Percentiles rank a stretch among this genome's conserved stretches.
phyloP scores from a whole-genome alignment of 1,140 invertebrate genomes.

The Lanistes nyassanus region DNA sequence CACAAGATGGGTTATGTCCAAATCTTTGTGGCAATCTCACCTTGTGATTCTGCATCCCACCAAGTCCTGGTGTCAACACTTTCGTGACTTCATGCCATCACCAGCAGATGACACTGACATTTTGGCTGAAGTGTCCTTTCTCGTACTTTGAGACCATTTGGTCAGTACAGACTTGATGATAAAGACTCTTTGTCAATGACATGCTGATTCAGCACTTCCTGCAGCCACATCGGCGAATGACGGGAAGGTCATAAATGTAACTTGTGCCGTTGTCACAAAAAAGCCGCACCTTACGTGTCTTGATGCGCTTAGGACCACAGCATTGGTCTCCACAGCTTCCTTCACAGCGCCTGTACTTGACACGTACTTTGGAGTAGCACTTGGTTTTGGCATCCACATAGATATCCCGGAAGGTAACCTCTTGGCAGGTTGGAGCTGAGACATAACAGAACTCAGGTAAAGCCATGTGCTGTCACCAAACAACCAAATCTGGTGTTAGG shows the following conservation, averaged over 20 bases:
- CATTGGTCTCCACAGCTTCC: slow-evolving; percentile 74
- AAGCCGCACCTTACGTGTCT: slow-evolving; percentile 91
- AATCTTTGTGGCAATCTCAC: no score
- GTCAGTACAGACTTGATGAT: no score
- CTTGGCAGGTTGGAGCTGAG: slow-evolving; percentile 57
- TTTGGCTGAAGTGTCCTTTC: no score
- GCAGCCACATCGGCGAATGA: slow-evolving; percentile 86
- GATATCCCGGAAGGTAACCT: slow-evolving; percentile 51
- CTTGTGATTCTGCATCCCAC: no score
- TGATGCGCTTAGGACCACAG: slow-evolving; percentile 88
- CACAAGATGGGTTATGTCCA: no score
- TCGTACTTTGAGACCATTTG: no score
- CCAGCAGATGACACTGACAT: no score
- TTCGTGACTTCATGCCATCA: no score
- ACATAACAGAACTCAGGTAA: slow-evolving; percentile 15
- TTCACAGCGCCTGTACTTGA: slow-evolving; percentile 58
- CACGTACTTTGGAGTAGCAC: slow-evolving; percentile 55
- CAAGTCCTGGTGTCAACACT: no score
- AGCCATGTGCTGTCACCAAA: no score
- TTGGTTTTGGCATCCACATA: slow-evolving; percentile 59
- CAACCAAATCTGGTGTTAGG: no score
- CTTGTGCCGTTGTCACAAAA: slow-evolving; percentile 91
- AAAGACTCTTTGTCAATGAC: no score
- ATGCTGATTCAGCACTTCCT: slow-evolving; percentile 39
- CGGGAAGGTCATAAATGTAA: slow-evolving; percentile 94